Evolutionary conservation across 2,113 vertebrate species (phyloP), one percentile per base, ranked within the genome.

Genomic region (Synchiropus splendidus): DNA sequence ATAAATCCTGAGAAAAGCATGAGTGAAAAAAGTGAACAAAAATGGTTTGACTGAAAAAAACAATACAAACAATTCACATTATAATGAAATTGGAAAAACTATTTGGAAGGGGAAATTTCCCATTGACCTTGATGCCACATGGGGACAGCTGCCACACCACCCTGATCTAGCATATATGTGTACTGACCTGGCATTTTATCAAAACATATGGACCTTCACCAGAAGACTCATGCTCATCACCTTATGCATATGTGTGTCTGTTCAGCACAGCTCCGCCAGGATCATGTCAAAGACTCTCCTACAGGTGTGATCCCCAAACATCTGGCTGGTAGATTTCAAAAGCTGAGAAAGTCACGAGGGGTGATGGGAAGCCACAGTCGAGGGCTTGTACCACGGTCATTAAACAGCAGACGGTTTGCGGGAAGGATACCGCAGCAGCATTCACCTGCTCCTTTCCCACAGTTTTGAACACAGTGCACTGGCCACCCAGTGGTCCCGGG

Each of bases 281-380:
- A 56, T 51, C 48, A 31, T 36, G 66, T 66, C 71, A 69, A 67
- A 76, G 70, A 38, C 62, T 41, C 62, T 64, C 49, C 52, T 66
- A 64, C 64, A 75, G 78, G 74, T 79, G 64, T 59, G 56, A 71
- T 60, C 48, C 52, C 51, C 0, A 13, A 80, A 72, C 75, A 82
- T 81, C 77, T 80, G 78, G 72, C 67, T 46, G 42, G 47, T 66
- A 74, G 63, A 67, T 74, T 78, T 74, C 63, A 67, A 69, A 67
- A 18, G 27, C 67, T 59, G 36, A 38, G 51, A 52, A 48, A 64
- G 49, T 60, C 61, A 52, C 21, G 31, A 55, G 46, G 54, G 72
- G 62, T 33, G 58, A 54, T 39, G 54, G 49, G 4, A 63, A 65
- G 45, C 54, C 68, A 55, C 61, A 60, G 59, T 21, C 47, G 63